Conservation (phyloP, 2,888 invertebrate genomes). For the Lasioglossum lativentre region DNA sequence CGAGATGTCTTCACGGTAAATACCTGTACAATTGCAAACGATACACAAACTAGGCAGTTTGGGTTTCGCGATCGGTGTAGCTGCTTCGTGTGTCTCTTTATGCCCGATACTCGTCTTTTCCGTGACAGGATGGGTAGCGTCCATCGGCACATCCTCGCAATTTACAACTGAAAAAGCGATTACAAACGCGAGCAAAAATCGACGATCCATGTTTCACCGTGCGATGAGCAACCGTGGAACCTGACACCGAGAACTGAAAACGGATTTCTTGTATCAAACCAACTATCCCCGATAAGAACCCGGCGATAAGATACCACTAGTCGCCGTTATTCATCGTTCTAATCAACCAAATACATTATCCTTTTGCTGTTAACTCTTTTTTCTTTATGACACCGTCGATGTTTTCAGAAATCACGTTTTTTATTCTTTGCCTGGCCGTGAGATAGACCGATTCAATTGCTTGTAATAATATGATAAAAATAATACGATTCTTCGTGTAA, state of each 20-base stretch:
- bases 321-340: conserved; percentile 59
- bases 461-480: not conserved
- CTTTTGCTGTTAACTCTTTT: conserved; percentile 18
- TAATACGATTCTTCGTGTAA: too few species aligned
- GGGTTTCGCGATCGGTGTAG: not conserved
- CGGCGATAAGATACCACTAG: conserved; percentile 68
- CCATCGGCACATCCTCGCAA: not conserved
- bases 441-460: not conserved
- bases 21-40: conserved; percentile 70
- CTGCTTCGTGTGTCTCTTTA: fast-evolving
- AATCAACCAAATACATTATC: conserved; percentile 11
- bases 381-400: too few species aligned
- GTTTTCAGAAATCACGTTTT: not conserved
- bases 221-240: conserved; percentile 17
- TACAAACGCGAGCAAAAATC: conserved; percentile 19
- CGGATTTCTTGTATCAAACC: conserved; percentile 53
- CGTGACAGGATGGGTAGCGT: too few species aligned
- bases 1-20: not conserved
- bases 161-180: conserved; percentile 1
- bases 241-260: conserved; percentile 38
- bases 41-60: conserved; percentile 48
- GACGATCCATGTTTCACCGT: conserved; percentile 58
- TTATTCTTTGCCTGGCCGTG: not conserved
- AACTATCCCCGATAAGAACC: conserved; percentile 61
- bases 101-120: fast-evolving